Evolutionary conservation across 2,888 invertebrate species (phyloP), one percentile per base, ranked within the genome.

Genomic region (Agrochola litura): DNA sequence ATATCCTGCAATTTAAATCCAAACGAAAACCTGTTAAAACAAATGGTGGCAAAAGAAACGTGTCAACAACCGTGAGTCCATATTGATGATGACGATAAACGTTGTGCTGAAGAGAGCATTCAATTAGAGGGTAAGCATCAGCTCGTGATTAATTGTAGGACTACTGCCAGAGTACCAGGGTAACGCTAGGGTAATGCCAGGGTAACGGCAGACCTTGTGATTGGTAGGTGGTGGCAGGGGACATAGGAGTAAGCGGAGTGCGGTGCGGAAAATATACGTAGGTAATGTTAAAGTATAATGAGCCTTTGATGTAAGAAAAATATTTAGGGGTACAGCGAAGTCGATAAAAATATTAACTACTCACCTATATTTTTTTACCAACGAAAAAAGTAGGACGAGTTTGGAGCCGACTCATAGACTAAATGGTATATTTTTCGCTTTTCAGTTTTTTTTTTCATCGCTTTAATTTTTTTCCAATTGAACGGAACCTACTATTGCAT

Each of bases 121-220:
- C 94, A 94, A 94, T 95, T 94, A 94, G 89, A 91, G 91, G 92
- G 91, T 92, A 90, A 92, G 90, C 92, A 92, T 88, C 90, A 82
- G 84, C 68, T 74, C 63, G 87, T 91, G 92, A 91, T 92, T 91
- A 90, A 92, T 92, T 68, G 85, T 69, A 66, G 80, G 77, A 82
- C 74, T 82, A 61, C 78, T 84, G 73, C 78, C 49, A 52, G 60
- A 43, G 60, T 16, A 37, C 30, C 68, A 30, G 68, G 58, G 49
- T 41, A n/a, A 22, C 22, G 56, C 25, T n/a, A 64, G 64, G 76
- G 78, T 63, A 58, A 14, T 66, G 64, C 22, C n/a, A 79, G 41
- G 43, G 66, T 49, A 80, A 6, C 56, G n/a, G 58, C 9, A n/a
- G n/a, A n/a, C 19, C 41, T 19, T n/a, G 37, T 41, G 37, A 68